Evolutionary conservation across 2,113 vertebrate genomes (phyloP), one percentile per base, ranked within the genome.

Genomic region (Shinisaurus crocodilurus): DNA sequence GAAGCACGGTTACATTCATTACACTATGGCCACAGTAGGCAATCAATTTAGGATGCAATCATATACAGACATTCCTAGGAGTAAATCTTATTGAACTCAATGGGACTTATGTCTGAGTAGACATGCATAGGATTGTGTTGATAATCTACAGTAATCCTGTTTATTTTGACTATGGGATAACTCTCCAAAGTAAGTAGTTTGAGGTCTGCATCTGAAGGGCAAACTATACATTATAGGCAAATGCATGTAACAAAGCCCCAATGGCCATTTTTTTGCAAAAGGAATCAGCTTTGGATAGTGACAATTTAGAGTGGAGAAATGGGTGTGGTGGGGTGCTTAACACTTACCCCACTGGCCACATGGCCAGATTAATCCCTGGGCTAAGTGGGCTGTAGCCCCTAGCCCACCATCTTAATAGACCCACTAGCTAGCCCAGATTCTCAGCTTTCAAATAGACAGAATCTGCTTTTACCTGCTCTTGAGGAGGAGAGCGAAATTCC

Each of bases 401-500:
- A 63, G 60, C 60, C 60, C 20, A 63, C 9, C 50, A 54, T 54
- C 12, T 10, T 54, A 54, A 10, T 54, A 54, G 50, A 10, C 5
- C 50, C 9, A 54, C 50, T 54, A 54, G 50, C 50, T 54, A 54
- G 7, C 50, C 50, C 50, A 54, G 50, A 54, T 54, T 54, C 50
- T 54, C 50, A 54, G 50, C 50, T 54, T 54, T 54, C 50, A 54
- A 37, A 40, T 32, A 76, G 57, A 45, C 32, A 65, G 69, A 27
- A 65, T 50, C 50, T 34, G 74, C n/a, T 85, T 85, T 79, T 96
- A 99, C 98, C 98, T 99, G 99, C 90, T 99, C 99, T 92, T 99
- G 99, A 0, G 99, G 99, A 15, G 99, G 99, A 1, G 99, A 99
- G 1, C 99, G 98, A 95, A 99, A 99, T 97, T 99, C 99, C 93